Base-by-base conservation (phyloP, 1,140 invertebrate genomes). In the Bombus picipes region DNA sequence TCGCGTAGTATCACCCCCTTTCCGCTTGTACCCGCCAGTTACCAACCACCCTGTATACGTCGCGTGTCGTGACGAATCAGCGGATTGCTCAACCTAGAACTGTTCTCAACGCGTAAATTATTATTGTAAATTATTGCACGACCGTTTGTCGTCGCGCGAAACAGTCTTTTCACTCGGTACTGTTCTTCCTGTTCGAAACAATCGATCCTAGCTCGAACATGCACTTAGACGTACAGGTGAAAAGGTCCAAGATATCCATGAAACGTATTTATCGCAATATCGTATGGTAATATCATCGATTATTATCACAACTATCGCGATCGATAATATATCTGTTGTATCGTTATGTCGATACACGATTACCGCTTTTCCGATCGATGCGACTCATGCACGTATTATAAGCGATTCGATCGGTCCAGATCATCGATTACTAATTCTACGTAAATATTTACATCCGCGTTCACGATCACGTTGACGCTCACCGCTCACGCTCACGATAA, bases 241-340 rank as follows among this genome's bases (percentile, higher is more conserved):
- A 70, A n/a, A 18, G n/a, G 62, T 25, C 10, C 57, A 71, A 66
- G n/a, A 37, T 59, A 47, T 25, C 70, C 68, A 76, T 43, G 32
- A 59, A 12, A 65, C 62, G n/a, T 65, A n/a, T 66, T 66, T 66
- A 8, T 34, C 65, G 15, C 32, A 34, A 18, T 18, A 34, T 66
- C 32, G 28, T 62, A 62, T 62, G 12, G 10, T 62, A 53, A 53
- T 53, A 53, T 53, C 47, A 8, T 22, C 47, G 22, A 53, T 53
- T 53, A 2, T 22, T 37, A 71, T 76, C 47, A 59, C 43, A 57
- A 79, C 39, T 34, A 68, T 47, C 53, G 71, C 59, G 80, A 75
- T 83, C 18, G 47, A 53, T n/a, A 37, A 80, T 37, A 82, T 59
- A 59, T 87, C 83, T 75, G 62, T 79, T n/a, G 53, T n/a, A 74